Evolutionary conservation across 2,113 vertebrate species (phyloP).

Genomic region (Hypocryptadius cinnamomeus): DNA sequence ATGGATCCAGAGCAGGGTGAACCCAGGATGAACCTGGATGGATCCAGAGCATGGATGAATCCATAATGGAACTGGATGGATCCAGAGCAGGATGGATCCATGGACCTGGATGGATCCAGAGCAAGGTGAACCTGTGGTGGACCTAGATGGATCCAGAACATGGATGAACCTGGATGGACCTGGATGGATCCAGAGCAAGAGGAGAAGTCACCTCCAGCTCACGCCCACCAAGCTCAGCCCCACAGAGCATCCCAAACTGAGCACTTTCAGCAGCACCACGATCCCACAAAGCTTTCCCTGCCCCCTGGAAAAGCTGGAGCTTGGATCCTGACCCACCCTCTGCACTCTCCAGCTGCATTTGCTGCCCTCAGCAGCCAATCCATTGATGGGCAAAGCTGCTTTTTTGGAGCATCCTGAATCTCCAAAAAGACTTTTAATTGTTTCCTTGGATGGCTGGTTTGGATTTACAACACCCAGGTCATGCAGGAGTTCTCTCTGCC

Average conservation of each 20-base stretch:
- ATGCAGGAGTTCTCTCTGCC: not conserved
- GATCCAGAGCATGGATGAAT: not conserved
- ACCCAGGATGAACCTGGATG: fast-evolving
- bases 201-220: not conserved
- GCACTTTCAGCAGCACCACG: not conserved
- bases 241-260: not conserved
- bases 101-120: not conserved
- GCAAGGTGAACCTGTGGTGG: not conserved
- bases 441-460: not conserved
- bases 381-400: not conserved
- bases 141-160: not conserved
- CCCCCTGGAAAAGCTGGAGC: not conserved
- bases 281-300: not conserved
- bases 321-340: not conserved
- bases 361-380: fast-evolving
- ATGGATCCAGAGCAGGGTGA: not conserved
- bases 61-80: not conserved
- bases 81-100: not conserved
- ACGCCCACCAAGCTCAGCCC: fast-evolving
- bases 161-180: not conserved
- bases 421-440: not conserved
- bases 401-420: not conserved
- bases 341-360: not conserved
- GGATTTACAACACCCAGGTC: fast-evolving
- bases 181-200: not conserved